Base-by-base conservation (phyloP, 2,113 vertebrate genomes). In the Larimichthys polyactis region DNA sequence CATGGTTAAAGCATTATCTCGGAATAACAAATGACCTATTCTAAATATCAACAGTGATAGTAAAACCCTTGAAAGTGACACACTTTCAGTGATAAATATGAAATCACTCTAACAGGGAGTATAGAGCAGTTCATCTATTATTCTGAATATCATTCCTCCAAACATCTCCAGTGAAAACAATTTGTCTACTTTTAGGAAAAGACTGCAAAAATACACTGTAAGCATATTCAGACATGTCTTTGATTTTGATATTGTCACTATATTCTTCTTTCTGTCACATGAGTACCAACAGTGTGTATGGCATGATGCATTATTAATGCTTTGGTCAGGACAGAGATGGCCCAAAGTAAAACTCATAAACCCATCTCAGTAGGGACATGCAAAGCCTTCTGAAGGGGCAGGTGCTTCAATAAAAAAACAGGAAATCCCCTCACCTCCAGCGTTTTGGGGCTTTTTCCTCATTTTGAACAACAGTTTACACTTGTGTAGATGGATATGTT, bases 281-380 rank as follows among this genome's bases (percentile, higher is more conserved):
- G 11, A 11, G 17, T 57, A 40, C 68, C 9, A 58, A 59, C 59
- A 27, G 17, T 19, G 20, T 71, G n/a, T 29, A 19, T 64, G 27
- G 9, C 51, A 10, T 59, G 2, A 44, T 81, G 64, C 49, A 77
- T 60, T 49, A 66, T 54, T 75, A 58, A 71, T 81, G 67, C n/a
- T 68, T 59, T 74, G 43, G 16, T 44, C 67, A 27, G 19, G 36
- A 59, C 32, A 17, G 51, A 29, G 66, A 71, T 75, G 24, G 54
- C 78, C 75, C 60, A 29, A 20, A 79, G 79, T 59, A 46, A 75
- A 73, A 80, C 24, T 68, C 60, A 43, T 77, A 70, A 76, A 62
- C 20, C 11, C 10, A 14, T 55, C 46, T 66, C 66, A 68, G 69
- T 46, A 51, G 22, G 69, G 68, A 66, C n/a, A 70, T n/a, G 19